These are phyloP conservation scores for Caenorhabditis drosophilae DNA, from an alignment of 2,888 invertebrate species.

Conservation along the genomic window DNA sequence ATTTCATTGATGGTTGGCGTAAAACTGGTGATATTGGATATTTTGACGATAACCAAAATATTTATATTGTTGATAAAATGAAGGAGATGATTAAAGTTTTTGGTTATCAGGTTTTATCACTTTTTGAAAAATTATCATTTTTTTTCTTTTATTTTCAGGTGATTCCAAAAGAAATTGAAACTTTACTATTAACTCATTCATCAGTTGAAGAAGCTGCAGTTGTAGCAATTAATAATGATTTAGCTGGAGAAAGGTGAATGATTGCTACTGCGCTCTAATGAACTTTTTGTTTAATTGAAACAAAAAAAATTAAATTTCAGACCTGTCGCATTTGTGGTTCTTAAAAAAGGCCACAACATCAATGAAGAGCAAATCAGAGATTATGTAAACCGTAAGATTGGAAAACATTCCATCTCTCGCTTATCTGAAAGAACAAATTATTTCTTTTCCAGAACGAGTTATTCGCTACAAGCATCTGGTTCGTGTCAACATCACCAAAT, in stretches of 20 bases:
- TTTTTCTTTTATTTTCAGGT: slow-evolving; percentile 2
- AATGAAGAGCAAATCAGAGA: slow-evolving; percentile 31
- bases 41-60: slow-evolving; percentile 27
- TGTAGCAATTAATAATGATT: slow-evolving; percentile 35
- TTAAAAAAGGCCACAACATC: slow-evolving; percentile 17
- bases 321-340: slow-evolving; percentile 36
- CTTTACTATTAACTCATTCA: slow-evolving; percentile 25
- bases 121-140: background rate
- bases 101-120: slow-evolving; percentile 20
- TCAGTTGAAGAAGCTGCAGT: slow-evolving; percentile 34
- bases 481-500: slow-evolving; percentile 32
- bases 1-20: slow-evolving; percentile 35
- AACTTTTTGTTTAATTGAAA: background rate
- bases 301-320: background rate
- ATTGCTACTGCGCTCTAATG: too few relatives aligned
- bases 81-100: slow-evolving; percentile 43
- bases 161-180: slow-evolving; percentile 38
- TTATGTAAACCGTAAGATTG: slow-evolving; percentile 32
- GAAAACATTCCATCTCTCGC: background rate
- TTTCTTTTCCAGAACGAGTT: slow-evolving; percentile 19
- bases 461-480: slow-evolving; percentile 41
- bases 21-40: slow-evolving; percentile 40
- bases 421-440: background rate
- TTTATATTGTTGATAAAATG: slow-evolving; percentile 34
- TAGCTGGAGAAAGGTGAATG: slow-evolving; percentile 20